These are phyloP conservation scores for Torymus tubicola DNA, from an alignment of 2,888 invertebrate species.

Conservation along the genomic window DNA sequence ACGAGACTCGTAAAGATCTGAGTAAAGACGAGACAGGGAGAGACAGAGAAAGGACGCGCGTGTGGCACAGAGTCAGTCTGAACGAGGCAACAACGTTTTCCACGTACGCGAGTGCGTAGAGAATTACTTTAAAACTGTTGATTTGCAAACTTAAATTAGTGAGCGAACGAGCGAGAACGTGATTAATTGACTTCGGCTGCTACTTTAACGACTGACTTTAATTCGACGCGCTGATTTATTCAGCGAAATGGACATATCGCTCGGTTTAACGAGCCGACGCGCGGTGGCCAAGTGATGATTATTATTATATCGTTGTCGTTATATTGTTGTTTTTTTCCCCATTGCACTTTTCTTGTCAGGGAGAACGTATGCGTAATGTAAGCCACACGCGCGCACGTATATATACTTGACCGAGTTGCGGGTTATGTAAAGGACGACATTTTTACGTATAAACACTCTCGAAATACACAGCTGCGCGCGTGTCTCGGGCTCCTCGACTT, in stretches of 20 bases:
- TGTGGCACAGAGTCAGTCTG: neutral
- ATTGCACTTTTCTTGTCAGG: neutral
- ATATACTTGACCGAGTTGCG: slow-evolving; percentile 24
- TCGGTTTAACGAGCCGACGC: too few relatives aligned
- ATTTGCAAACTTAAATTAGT: slow-evolving; percentile 7
- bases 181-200: neutral
- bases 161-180: neutral
- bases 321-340: neutral
- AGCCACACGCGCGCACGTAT: neutral
- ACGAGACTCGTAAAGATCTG: slow-evolving; percentile 26
- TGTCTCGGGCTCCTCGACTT: too few relatives aligned
- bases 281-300: too few relatives aligned
- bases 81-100: too few relatives aligned
- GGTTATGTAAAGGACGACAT: neutral
- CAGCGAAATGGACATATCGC: slow-evolving; percentile 7
- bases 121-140: slow-evolving; percentile 13
- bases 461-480: too few relatives aligned
- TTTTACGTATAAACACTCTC: too few relatives aligned
- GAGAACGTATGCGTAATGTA: neutral
- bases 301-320: neutral
- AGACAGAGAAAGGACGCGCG: neutral
- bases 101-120: neutral
- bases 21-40: neutral
- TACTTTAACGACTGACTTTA: neutral
- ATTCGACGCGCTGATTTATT: slow-evolving; percentile 1